Percentiles rank a stretch among this genome's conserved stretches.
Evolutionary conservation across 2,888 invertebrate genomes (phyloP).

Genomic region (Mythimna loreyi): DNA sequence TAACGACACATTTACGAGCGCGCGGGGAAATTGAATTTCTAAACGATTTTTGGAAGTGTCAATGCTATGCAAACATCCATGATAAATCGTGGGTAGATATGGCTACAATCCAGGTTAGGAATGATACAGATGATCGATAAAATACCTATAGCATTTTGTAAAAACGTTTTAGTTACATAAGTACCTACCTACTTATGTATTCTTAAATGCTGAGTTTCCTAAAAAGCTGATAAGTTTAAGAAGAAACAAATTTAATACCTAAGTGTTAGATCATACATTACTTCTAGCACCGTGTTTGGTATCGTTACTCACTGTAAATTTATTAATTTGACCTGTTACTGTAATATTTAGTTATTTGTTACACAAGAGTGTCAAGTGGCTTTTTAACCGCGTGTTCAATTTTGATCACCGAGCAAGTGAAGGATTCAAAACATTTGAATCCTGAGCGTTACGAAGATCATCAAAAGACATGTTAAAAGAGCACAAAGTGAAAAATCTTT

Average conservation of each 20-base stretch:
- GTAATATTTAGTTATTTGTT: too few species aligned
- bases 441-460: too few species aligned
- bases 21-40: conserved; percentile 76
- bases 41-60: conserved; percentile 65
- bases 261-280: background rate
- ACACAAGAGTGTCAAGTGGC: too few species aligned
- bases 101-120: conserved; percentile 1
- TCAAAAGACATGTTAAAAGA: too few species aligned
- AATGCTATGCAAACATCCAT: conserved; percentile 48
- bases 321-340: too few species aligned
- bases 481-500: too few species aligned
- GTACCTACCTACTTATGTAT: too few species aligned
- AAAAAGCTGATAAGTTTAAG: background rate
- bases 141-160: background rate
- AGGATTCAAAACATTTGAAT: too few species aligned
- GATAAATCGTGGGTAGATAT: conserved; percentile 43
- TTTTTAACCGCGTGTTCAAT: too few species aligned
- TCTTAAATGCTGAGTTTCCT: background rate
- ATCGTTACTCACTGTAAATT: background rate
- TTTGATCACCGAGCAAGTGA: too few species aligned
- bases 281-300: background rate
- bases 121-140: conserved; percentile 23
- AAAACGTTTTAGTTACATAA: too few species aligned
- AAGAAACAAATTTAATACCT: background rate
- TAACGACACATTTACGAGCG: conserved; percentile 72